phyloP scores from a whole-genome alignment of 1,140 invertebrate genomes.

The Euglossa dilemma region DNA sequence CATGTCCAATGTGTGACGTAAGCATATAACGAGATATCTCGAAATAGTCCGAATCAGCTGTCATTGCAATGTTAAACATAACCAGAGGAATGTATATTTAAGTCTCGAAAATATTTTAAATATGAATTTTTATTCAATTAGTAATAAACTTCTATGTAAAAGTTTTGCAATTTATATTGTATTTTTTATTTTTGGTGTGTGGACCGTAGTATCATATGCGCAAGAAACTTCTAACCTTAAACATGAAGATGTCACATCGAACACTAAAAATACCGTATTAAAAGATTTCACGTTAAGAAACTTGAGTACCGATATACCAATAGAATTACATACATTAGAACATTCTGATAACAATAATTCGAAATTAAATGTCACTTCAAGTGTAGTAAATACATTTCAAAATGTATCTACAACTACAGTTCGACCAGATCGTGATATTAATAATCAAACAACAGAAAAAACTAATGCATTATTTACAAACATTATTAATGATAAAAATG shows the following conservation, averaged over 20 bases:
- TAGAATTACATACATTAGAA: background rate
- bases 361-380: constrained; percentile 2
- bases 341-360: background rate
- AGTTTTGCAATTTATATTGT: constrained; percentile 19
- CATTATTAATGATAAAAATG: constrained; percentile 43
- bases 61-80: background rate
- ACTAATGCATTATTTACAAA: background rate
- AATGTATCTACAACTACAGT: constrained; percentile 8
- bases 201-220: background rate
- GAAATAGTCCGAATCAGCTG: constrained; percentile 32
- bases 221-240: constrained; percentile 52
- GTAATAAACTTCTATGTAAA: constrained; percentile 3
- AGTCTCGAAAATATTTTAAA: constrained; percentile 25
- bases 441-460: constrained; percentile 46
- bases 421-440: constrained; percentile 12
- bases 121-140: constrained; percentile 39
- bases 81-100: background rate
- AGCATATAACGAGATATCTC: constrained; percentile 24
- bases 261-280: constrained; percentile 1
- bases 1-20: constrained; percentile 14
- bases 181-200: constrained; percentile 15
- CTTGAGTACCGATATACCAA: background rate
- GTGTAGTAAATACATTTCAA: background rate
- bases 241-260: constrained; percentile 19
- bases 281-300: background rate